Evolutionary conservation across 1,140 invertebrate species (phyloP).

Genomic region (Gryon sp.): DNA sequence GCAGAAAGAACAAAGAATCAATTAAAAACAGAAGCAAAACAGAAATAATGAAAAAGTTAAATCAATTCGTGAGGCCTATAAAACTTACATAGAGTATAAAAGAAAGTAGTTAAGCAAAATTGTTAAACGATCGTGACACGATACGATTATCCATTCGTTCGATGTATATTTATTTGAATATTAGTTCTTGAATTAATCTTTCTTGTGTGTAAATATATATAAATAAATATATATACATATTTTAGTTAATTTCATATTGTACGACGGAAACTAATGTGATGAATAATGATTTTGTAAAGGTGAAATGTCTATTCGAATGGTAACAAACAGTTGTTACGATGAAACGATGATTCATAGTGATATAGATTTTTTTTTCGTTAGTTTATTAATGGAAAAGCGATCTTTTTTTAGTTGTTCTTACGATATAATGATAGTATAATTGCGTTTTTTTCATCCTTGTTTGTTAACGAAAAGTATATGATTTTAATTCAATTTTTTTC

Average conservation of each 20-base stretch:
- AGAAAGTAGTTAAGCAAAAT: constrained; percentile 23
- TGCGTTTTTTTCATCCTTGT: constrained; percentile 10
- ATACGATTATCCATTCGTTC: constrained; percentile 18
- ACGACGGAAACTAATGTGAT: background rate
- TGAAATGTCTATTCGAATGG: no score
- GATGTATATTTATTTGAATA: constrained; percentile 38
- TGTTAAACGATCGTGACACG: constrained; percentile 42
- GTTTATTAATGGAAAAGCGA: no score
- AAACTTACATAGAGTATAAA: constrained; percentile 27
- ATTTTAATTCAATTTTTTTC: no score
- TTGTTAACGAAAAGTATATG: constrained; percentile 19
- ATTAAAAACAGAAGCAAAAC: no score
- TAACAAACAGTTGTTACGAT: no score
- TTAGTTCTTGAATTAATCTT: constrained; percentile 9
- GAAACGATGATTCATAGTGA: no score
- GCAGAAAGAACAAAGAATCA: background rate
- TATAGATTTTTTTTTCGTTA: no score
- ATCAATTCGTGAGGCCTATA: constrained; percentile 33
- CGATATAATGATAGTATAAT: constrained; percentile 5
- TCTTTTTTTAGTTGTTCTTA: constrained; percentile 6
- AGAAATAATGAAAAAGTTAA: constrained; percentile 3
- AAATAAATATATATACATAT: constrained; percentile 2
- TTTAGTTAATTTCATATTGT: background rate
- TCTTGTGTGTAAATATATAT: background rate
- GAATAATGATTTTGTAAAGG: no score